phyloP scores from a whole-genome alignment of 2,888 invertebrate species.

The Eupithecia abbreviata region DNA sequence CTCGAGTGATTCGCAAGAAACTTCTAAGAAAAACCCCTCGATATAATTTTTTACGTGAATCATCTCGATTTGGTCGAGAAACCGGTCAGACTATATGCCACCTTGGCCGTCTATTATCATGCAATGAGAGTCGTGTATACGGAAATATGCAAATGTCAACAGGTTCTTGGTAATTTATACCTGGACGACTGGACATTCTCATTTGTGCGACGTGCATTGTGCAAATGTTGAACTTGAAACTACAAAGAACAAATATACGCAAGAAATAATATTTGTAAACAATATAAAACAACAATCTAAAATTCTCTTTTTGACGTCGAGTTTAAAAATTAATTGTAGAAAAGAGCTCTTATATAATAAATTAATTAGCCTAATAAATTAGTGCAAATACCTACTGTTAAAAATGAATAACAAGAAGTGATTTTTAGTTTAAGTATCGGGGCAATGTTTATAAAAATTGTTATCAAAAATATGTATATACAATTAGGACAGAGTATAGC shows the following conservation, averaged over 20 bases:
- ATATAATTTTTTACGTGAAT: constrained; percentile 52
- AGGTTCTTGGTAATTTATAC: constrained; percentile 20
- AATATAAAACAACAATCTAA: background rate
- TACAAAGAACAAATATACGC: background rate
- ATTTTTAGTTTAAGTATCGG: background rate
- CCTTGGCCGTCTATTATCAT: constrained; percentile 21
- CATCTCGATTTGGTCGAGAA: constrained; percentile 42
- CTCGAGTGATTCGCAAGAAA: constrained; percentile 52
- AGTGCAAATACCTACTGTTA: too few relatives aligned
- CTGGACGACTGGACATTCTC: constrained; percentile 17
- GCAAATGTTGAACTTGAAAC: background rate
- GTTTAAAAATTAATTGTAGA: background rate
- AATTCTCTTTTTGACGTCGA: background rate
- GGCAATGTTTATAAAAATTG: background rate
- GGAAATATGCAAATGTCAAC: constrained; percentile 35
- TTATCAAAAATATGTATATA: background rate
- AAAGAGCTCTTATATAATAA: too few relatives aligned
- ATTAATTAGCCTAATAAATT: too few relatives aligned
- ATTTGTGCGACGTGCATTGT: constrained; percentile 8
- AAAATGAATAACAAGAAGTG: too few relatives aligned
- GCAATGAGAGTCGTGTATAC: constrained; percentile 40
- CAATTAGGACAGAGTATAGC: background rate
- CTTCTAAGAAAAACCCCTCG: constrained; percentile 55
- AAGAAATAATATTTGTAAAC: background rate
- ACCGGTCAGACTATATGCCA: constrained; percentile 37